Conservation (phyloP, 2,113 vertebrate genomes). For the Gulo gulo region DNA sequence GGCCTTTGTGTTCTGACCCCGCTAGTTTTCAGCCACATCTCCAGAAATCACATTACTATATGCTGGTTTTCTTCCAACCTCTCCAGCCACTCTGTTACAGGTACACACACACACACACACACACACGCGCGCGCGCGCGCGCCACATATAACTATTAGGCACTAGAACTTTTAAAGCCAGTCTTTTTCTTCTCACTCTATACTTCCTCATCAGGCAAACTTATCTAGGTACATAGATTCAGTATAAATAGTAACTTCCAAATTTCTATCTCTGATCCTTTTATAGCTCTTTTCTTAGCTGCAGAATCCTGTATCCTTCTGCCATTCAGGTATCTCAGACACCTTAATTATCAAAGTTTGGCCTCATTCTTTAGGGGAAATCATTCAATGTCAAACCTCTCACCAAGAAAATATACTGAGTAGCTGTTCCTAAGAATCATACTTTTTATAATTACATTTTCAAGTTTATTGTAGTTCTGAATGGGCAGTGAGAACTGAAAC, state of each 20-base stretch:
- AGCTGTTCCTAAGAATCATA: not conserved
- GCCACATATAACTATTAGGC: not conserved
- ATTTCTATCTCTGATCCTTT: conserved; percentile 1
- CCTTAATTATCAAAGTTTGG: not conserved
- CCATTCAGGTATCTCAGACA: not conserved
- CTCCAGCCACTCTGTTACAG: not conserved
- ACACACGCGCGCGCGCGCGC: no score
- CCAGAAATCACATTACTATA: not conserved
- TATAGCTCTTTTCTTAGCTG: not conserved
- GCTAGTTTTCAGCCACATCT: not conserved
- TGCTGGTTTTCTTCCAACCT: not conserved
- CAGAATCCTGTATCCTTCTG: not conserved
- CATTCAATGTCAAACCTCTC: not conserved
- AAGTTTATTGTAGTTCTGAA: conserved; percentile 18
- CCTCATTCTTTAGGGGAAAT: not conserved
- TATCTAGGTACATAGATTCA: not conserved
- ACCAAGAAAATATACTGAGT: conserved; percentile 7
- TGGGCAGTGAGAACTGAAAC: conserved; percentile 19
- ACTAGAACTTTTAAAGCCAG: not conserved
- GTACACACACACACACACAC: not conserved
- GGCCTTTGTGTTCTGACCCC: not conserved
- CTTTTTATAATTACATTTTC: conserved; percentile 35
- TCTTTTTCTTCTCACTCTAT: not conserved
- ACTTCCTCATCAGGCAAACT: conserved; percentile 8
- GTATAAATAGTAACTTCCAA: not conserved